Base-by-base conservation (phyloP, 2,888 invertebrate species). In the Atherix ibis region DNA sequence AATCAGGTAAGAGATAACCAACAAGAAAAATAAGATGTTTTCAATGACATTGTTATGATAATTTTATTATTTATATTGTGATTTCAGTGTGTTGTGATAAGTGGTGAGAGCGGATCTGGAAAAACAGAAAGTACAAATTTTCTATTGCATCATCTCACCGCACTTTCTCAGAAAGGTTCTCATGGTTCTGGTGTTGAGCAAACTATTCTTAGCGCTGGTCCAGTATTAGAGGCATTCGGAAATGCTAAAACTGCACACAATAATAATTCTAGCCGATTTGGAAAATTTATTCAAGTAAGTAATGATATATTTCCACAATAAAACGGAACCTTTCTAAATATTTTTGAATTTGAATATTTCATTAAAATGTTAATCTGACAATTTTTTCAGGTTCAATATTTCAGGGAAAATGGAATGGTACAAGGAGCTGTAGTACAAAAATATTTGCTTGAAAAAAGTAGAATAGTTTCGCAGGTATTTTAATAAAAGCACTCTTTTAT, bases 211-310 rank as follows among this genome's bases (percentile, higher is more conserved):
- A 89, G 89, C 53, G 92, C 94, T 18, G 94, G 94, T 8, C 94
- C 94, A 3, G 94, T 94, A 28, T 65, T 95, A 30, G 94, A 94
- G 70, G 94, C 94, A 5, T 95, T 95, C 61, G 95, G 95, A n/a
- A 95, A 95, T 65, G 92, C 95, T 0, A 94, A 92, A 66, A 95
- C 94, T 19, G 87, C 92, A 3, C 92, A 94, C 56, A 94, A 94
- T 59, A 92, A 94, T 63, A 95, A 95, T 62, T 91, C 91, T 33
- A 91, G 91, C 67, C 71, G 95, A 42, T 95, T 94, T 64, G 94
- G 94, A 32, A 95, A 95, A 64, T 95, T 94, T 61, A 92, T 95
- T 47, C 92, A 94, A 70, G 57, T 54, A 36, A 4, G 14, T 10
- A 26, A 13, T 13, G 22, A 13, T 18, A 18, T 35, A n/a, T n/a